A percentile compares a stretch with the other conserved stretches of the same genome.
Evolutionary conservation across 1,140 invertebrate genomes (phyloP).

Genomic region (Mesaphorura yosii): DNA sequence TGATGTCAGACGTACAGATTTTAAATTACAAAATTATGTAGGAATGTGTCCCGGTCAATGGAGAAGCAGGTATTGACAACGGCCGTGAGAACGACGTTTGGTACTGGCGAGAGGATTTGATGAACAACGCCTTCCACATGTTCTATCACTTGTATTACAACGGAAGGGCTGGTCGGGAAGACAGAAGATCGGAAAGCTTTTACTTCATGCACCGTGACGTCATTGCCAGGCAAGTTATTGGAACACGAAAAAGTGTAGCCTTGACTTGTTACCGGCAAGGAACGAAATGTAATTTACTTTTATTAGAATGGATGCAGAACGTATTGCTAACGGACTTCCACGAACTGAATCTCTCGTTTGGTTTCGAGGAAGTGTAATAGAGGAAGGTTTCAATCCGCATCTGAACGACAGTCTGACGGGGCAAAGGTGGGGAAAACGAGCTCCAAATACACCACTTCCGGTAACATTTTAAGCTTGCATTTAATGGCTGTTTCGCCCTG

Average conservation of each 20-base stretch:
- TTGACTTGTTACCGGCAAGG: too few species aligned
- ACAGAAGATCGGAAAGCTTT: constrained; percentile 57
- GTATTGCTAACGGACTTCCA: constrained; percentile 30
- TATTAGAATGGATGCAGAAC: constrained; percentile 34
- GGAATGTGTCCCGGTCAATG: constrained; percentile 12
- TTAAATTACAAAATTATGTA: too few species aligned
- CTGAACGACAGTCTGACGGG: constrained; percentile 22
- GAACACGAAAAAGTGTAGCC: too few species aligned
- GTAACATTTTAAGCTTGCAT: too few species aligned
- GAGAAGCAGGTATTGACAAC: constrained; percentile 6
- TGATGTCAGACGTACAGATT: too few species aligned
- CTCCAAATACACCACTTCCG: constrained; percentile 9
- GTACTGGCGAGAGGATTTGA: constrained; percentile 17
- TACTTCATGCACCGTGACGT: constrained; percentile 59
- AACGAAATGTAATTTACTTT: too few species aligned
- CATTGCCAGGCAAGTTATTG: too few species aligned
- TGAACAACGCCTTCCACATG: constrained; percentile 45
- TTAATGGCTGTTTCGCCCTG: too few species aligned
- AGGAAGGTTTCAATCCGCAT: constrained; percentile 32
- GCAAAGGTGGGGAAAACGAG: constrained; percentile 19
- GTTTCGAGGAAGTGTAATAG: constrained; percentile 12
- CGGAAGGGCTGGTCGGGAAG: constrained; percentile 34
- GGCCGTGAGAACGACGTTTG: constrained; percentile 11
- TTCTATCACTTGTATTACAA: constrained; percentile 49
- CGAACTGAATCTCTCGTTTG: constrained; percentile 12